Evolutionary conservation across 2,113 vertebrate species (phyloP).

Genomic region (Dicaeum eximium): DNA sequence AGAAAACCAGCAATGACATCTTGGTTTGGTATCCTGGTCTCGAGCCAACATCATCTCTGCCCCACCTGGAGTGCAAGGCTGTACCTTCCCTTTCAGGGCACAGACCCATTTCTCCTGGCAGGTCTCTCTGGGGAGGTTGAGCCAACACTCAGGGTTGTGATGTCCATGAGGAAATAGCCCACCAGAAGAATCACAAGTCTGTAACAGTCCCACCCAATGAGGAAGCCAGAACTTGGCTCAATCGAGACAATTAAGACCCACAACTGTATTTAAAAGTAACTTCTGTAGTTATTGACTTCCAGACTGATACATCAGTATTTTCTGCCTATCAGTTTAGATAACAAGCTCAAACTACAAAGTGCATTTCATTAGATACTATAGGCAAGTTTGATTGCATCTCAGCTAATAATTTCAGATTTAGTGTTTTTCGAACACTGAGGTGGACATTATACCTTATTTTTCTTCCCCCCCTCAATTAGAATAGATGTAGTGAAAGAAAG

Average conservation of each 20-base stretch:
- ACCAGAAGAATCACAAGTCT: background rate
- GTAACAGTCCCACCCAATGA: accelerated
- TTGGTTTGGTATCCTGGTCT: background rate
- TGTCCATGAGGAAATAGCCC: background rate
- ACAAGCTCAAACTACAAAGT: background rate
- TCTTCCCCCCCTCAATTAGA: background rate
- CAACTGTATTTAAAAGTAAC: background rate
- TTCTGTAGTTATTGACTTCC: accelerated
- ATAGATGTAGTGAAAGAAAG: background rate
- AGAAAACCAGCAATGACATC: background rate
- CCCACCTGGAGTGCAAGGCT: background rate
- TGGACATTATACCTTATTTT: background rate
- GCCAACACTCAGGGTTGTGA: background rate
- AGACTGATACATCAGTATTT: background rate
- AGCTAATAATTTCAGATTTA: slow-evolving; percentile 4
- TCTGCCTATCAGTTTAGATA: background rate
- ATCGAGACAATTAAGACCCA: background rate
- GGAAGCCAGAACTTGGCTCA: background rate
- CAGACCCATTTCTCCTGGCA: background rate
- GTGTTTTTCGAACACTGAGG: background rate
- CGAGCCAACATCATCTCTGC: background rate
- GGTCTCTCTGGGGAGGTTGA: background rate
- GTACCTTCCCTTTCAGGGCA: background rate
- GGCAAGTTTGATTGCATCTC: background rate
- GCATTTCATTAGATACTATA: background rate